Conservation (phyloP, 1,140 invertebrate species). For the Pseudomyrmex concolor region DNA sequence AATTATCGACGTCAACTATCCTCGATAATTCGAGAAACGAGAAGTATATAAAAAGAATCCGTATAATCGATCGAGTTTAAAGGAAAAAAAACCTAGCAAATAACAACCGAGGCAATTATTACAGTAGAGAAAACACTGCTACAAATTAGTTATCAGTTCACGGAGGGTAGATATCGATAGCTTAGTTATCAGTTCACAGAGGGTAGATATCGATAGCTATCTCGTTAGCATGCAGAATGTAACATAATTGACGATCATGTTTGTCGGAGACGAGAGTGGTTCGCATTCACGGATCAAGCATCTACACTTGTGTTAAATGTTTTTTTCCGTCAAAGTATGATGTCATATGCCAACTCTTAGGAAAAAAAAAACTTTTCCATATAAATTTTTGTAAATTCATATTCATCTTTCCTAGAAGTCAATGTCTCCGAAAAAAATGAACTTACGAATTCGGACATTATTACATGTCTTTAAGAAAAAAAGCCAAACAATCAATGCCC, state of each 20-base stretch:
- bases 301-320: conserved; percentile 5
- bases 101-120: neutral
- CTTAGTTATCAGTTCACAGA: neutral
- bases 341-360: neutral
- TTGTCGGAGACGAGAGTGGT: neutral
- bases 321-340: neutral
- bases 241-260: conserved; percentile 12
- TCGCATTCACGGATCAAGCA: neutral
- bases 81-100: neutral
- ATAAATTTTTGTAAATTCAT: too few relatives aligned
- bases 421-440: too few relatives aligned
- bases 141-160: neutral
- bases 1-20: conserved; percentile 1
- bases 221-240: conserved; percentile 16
- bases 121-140: neutral
- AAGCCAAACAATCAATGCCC: too few relatives aligned
- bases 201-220: neutral
- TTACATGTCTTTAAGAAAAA: too few relatives aligned
- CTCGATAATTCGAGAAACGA: neutral
- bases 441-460: too few relatives aligned
- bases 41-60: neutral
- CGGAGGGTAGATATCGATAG: neutral
- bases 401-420: too few relatives aligned
- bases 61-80: conserved; percentile 3
- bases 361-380: too few relatives aligned